Percentiles rank a stretch among this genome's conserved stretches.
Conservation (phyloP, 1,140 invertebrate species). For the Popillia japonica region DNA sequence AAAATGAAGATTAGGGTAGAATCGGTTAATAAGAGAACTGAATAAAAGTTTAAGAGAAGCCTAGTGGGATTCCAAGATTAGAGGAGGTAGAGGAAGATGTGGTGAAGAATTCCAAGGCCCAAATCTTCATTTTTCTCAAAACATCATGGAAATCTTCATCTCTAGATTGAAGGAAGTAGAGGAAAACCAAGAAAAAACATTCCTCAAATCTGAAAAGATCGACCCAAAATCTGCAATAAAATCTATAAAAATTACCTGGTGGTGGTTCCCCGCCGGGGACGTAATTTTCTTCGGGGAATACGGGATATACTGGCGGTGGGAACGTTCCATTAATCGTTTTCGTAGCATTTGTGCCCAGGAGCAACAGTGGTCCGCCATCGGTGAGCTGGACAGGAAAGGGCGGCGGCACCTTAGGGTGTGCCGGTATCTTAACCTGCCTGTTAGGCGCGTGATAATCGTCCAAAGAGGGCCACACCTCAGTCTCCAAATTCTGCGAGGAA, state of each 20-base stretch:
- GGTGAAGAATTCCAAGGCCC: too few species aligned
- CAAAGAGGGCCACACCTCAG: constrained; percentile 76
- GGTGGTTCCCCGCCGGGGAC: constrained; percentile 51
- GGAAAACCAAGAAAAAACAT: too few species aligned
- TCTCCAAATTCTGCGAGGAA: constrained; percentile 49
- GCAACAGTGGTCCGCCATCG: constrained; percentile 79
- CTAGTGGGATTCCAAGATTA: too few species aligned
- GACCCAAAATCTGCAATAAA: too few species aligned
- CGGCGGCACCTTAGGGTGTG: constrained; percentile 71
- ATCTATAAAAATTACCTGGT: constrained; percentile 46
- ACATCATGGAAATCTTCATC: too few species aligned
- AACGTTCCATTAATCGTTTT: constrained; percentile 69
- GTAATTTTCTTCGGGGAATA: constrained; percentile 60
- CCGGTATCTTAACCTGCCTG: constrained; percentile 76
- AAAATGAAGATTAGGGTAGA: too few species aligned
- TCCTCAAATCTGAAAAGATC: too few species aligned
- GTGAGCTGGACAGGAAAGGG: constrained; percentile 87
- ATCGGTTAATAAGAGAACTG: too few species aligned
- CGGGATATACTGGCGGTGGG: constrained; percentile 63
- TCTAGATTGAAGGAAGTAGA: too few species aligned
- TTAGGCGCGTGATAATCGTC: constrained; percentile 82
- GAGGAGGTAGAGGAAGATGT: too few species aligned
- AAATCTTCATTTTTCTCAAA: too few species aligned
- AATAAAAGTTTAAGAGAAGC: too few species aligned
- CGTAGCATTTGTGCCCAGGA: constrained; percentile 72